These are phyloP conservation scores for Sinella curviseta DNA, from an alignment of 1,140 invertebrate species.

Conservation along the genomic window DNA sequence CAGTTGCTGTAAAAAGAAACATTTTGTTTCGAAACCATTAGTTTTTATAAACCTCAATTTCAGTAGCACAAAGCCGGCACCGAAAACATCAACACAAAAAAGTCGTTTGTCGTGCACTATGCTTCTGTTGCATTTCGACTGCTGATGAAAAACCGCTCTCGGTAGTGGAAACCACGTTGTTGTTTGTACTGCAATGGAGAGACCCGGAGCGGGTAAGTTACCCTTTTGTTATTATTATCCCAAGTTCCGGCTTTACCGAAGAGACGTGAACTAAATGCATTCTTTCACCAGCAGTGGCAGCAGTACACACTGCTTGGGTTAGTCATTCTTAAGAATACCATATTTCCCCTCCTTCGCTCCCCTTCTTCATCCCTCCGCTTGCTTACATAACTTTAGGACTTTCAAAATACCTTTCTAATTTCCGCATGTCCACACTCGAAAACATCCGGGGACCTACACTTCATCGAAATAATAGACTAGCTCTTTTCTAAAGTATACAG, in stretches of 20 bases:
- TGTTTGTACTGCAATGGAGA: too few relatives aligned
- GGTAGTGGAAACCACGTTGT: too few relatives aligned
- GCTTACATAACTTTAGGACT: constrained; percentile 2
- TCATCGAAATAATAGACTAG: background rate
- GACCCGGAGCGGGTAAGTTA: too few relatives aligned
- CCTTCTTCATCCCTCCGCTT: background rate
- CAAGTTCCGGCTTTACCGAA: constrained; percentile 17
- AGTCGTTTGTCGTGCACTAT: too few relatives aligned
- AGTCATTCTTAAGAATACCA: constrained; percentile 31
- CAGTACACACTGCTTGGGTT: constrained; percentile 2
- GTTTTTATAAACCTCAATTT: background rate
- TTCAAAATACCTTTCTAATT: constrained; percentile 19
- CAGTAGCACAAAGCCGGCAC: too few relatives aligned
- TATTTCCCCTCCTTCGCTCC: constrained; percentile 11
- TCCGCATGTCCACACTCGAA: constrained; percentile 23
- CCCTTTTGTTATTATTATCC: constrained; percentile 11
- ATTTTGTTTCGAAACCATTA: background rate
- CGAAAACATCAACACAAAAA: too few relatives aligned
- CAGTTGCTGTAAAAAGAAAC: too few relatives aligned
- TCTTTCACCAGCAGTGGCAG: background rate
- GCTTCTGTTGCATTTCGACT: too few relatives aligned
- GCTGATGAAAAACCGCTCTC: too few relatives aligned
- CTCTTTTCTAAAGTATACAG: too few relatives aligned
- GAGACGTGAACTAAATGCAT: background rate
- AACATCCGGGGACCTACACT: background rate